phyloP scores from a whole-genome alignment of 2,888 invertebrate species.

The Gymnosoma rotundatum region DNA sequence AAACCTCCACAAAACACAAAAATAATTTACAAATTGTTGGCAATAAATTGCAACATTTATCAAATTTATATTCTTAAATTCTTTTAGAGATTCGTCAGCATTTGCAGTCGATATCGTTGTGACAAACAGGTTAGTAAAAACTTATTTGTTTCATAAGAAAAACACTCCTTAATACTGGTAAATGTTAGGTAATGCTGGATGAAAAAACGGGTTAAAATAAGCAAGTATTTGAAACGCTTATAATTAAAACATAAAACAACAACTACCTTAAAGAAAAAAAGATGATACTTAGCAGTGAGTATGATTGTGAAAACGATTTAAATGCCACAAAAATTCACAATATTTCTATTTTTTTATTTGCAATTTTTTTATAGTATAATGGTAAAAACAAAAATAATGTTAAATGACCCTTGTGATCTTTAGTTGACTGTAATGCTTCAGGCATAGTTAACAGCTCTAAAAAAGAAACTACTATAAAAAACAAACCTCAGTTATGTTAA shows the following conservation, averaged over 20 bases:
- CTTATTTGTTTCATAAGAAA: slow-evolving; percentile 23
- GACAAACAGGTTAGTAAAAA: slow-evolving; percentile 40
- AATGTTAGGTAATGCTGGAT: slow-evolving; percentile 43
- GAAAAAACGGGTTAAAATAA: slow-evolving; percentile 6
- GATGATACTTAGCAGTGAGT: slow-evolving; percentile 42
- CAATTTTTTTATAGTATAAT: neutral
- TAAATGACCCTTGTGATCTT: slow-evolving; percentile 67
- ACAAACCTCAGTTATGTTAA: slow-evolving; percentile 42
- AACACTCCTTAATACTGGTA: slow-evolving; percentile 64
- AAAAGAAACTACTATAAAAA: slow-evolving; percentile 3
- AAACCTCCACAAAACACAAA: slow-evolving; percentile 37
- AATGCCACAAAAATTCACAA: slow-evolving; percentile 56
- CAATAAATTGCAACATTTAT: slow-evolving; percentile 49
- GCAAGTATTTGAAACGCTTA: slow-evolving; percentile 28
- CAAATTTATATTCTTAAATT: slow-evolving; percentile 53
- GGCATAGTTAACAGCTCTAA: slow-evolving; percentile 47
- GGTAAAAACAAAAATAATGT: slow-evolving; percentile 29
- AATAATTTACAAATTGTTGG: slow-evolving; percentile 28
- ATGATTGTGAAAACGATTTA: slow-evolving; percentile 47
- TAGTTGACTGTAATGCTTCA: slow-evolving; percentile 57
- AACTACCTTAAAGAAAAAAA: slow-evolving; percentile 30
- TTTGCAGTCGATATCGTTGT: slow-evolving; percentile 24
- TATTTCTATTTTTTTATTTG: neutral
- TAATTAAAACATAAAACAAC: slow-evolving; percentile 68
- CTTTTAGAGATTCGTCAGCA: slow-evolving; percentile 62